A percentile compares a stretch with the other conserved stretches of the same genome.
These are phyloP conservation scores for Dicerorhinus sumatrensis DNA, from an alignment of 2,113 vertebrate genomes.

Conservation along the genomic window DNA sequence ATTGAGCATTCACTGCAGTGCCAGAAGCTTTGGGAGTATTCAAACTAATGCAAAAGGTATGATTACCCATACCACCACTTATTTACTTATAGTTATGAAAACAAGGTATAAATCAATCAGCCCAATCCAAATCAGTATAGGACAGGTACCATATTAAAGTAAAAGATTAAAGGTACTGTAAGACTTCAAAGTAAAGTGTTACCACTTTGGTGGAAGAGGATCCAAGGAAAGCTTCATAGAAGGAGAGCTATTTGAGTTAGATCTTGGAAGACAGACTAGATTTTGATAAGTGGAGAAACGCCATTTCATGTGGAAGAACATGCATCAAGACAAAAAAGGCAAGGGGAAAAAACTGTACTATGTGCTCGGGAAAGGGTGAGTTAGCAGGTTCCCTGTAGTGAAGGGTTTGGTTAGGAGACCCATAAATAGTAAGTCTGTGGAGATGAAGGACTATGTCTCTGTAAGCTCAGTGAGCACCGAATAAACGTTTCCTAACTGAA, in stretches of 20 bases:
- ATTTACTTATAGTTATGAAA: not conserved
- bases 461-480: not conserved
- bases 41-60: slow-evolving; percentile 28
- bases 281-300: not conserved
- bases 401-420: not conserved
- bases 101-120: not conserved
- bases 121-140: not conserved
- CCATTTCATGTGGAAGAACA: not conserved
- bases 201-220: not conserved
- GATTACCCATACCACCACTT: not conserved
- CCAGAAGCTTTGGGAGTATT: not conserved
- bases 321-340: not conserved
- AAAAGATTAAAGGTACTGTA: not conserved
- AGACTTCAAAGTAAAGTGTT: slow-evolving; percentile 45
- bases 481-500: not conserved
- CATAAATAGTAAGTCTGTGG: not conserved
- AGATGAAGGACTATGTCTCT: not conserved
- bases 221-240: not conserved
- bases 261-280: not conserved
- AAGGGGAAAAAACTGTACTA: not conserved
- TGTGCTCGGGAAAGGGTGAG: slow-evolving; percentile 5
- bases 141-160: not conserved
- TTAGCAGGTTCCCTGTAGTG: not conserved
- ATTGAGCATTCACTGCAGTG: not conserved
- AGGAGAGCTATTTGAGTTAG: not conserved